Base-by-base conservation (phyloP, 2,797 vertebrate species). In the Chelonia mydas region DNA sequence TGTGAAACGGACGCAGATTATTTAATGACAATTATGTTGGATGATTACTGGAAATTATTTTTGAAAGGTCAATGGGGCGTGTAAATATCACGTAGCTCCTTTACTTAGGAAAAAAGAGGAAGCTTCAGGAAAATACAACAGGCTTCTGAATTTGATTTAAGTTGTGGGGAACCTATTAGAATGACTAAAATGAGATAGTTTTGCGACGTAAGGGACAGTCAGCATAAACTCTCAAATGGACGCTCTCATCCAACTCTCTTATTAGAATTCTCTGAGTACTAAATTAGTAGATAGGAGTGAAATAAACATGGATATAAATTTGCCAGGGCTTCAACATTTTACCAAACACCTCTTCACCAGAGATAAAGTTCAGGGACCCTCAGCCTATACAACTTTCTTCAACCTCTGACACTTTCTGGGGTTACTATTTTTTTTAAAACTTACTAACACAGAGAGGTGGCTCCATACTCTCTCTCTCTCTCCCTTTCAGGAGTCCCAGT, bases 201-300 rank as follows among this genome's bases (percentile, higher is more conserved):
- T 68, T n/a, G 33, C 50, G 55, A 47, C 5, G 6, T 37, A 79
- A 84, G 54, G 2, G 3, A 7, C 86, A 83, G 82, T 37, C 83
- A 49, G 83, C 65, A 27, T 27, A 33, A 0, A 2, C 13, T 41
- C n/a, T 4, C 1, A 0, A n/a, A 51, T 51, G 11, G 53, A 90
- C 7, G 41, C 27, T 6, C 50, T 84, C 41, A 19, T 47, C 68
- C 91, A 47, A 15, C 41, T 37, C 49, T 51, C 88, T 1, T 6
- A 90, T 61, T 12, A 1, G 1, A 37, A 31, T 65, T 25, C 59
- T 55, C 51, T 0, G 0, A 68, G 27, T 49, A 25, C 72, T 15
- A 31, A 55, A 82, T 27, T 85, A 88, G 5, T 11, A 76, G 37
- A 79, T 83, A 81, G 50, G 50, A 59, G 25, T 5, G 5, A 65